Evolutionary conservation across 1,140 invertebrate genomes (phyloP), one percentile per base, ranked within the genome.

Genomic region (Drosophila repleta): DNA sequence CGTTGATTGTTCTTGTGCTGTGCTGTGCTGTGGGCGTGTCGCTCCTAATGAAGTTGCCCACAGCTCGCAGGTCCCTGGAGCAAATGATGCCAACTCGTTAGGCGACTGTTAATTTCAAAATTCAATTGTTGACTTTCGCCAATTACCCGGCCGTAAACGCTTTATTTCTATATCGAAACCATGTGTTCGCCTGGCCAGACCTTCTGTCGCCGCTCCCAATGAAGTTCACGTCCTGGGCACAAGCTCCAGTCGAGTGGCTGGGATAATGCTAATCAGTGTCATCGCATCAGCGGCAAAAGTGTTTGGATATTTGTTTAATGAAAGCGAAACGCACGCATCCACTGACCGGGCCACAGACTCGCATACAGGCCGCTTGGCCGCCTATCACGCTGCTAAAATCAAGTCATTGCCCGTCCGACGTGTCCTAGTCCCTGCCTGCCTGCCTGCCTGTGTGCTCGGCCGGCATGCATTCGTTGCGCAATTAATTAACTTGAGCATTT

Each of bases 241-340:
- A 8, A 17, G 24, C 37, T 39, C 37, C 37, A 39, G 6, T n/a
- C 39, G 53, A 61, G 64, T 39, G 21, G 48, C 65, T 63, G 72
- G 74, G 37, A 65, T 75, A 45, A 46, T 63, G 62, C 55, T 71
- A 85, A 85, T 85, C 82, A 82, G 82, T 78, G 83, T 85, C 71
- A 80, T 69, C 83, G 83, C 70, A 85, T 85, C 82, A 82, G 82
- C 82, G 83, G 82, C 82, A 85, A 82, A 85, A 73, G 83, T 87
- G 83, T 85, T 85, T 85, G 82, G 78, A 88, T 85, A 85, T 85
- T 85, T 88, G 83, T 88, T 85, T 88, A 85, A 85, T 85, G 82
- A 85, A 85, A 85, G 81, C 78, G 81, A 85, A 85, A 78, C 82
- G 65, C 75, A 78, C 53, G 69, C 55, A 75, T 49, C 29, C 52